A percentile compares a stretch with the other conserved stretches of the same genome.
phyloP scores from a whole-genome alignment of 1,140 invertebrate genomes.

The Bemisia tabaci region DNA sequence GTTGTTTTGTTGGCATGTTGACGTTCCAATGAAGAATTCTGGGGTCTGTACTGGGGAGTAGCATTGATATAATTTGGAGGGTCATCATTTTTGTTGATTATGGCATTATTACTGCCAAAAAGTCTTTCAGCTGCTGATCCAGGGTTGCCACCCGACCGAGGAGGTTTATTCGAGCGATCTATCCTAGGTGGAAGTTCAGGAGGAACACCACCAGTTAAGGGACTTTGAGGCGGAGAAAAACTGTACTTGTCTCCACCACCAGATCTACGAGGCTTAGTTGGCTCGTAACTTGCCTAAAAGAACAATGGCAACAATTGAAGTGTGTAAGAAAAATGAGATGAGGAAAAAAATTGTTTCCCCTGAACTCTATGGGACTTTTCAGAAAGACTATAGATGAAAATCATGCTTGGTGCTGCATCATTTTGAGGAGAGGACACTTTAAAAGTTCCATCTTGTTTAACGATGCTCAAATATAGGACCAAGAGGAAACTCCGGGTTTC shows the following conservation, averaged over 20 bases:
- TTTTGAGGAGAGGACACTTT: too few species aligned
- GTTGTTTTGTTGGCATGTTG: constrained; percentile 38
- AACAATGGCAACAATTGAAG: constrained; percentile 6
- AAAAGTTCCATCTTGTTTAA: too few species aligned
- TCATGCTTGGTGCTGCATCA: too few species aligned
- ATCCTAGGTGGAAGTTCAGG: constrained; percentile 73
- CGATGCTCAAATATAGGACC: too few species aligned
- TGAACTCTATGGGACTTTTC: too few species aligned
- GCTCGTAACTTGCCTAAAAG: constrained; percentile 23
- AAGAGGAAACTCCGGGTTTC: too few species aligned
- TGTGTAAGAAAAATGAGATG: neutral
- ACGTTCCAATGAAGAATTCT: constrained; percentile 39
- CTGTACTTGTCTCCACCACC: constrained; percentile 36
- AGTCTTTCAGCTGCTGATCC: constrained; percentile 41
- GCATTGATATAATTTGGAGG: constrained; percentile 42
- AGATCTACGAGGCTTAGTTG: constrained; percentile 20
- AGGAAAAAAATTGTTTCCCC: too few species aligned
- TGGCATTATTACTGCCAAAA: constrained; percentile 35
- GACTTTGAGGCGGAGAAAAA: constrained; percentile 32
- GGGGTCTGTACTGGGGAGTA: constrained; percentile 33
- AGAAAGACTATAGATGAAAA: too few species aligned
- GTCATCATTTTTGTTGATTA: constrained; percentile 25
- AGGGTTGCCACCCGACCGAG: constrained; percentile 26
- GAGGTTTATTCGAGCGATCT: constrained; percentile 60
- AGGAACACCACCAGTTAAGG: constrained; percentile 27